phyloP scores from a whole-genome alignment of 2,113 vertebrate genomes.

The Daboia siamensis region DNA sequence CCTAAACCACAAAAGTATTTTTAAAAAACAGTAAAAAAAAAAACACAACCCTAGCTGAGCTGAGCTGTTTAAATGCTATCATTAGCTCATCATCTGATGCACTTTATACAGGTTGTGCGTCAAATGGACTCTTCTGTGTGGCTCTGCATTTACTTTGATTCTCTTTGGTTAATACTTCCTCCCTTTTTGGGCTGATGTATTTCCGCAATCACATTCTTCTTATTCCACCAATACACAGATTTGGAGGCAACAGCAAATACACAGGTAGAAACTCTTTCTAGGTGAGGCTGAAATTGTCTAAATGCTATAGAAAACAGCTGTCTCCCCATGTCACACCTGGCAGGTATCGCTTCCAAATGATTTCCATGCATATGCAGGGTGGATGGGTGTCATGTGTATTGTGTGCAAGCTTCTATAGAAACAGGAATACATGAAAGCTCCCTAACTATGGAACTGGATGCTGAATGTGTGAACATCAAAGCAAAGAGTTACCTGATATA shows the following conservation, averaged over 20 bases:
- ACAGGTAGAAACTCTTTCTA: neutral
- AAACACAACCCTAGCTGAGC: neutral
- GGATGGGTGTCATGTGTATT: neutral
- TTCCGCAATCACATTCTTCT: neutral
- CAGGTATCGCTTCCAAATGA: neutral
- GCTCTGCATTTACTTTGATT: neutral
- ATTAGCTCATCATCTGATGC: neutral
- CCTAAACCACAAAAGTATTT: neutral
- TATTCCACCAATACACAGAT: neutral
- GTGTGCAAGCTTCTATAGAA: neutral
- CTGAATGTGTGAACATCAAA: neutral
- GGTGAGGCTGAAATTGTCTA: neutral
- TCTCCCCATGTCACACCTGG: neutral
- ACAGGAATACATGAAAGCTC: neutral
- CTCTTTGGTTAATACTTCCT: neutral
- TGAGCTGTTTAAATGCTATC: neutral
- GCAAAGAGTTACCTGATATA: neutral
- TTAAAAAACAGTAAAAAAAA: neutral
- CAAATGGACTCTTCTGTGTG: neutral
- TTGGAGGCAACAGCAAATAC: neutral
- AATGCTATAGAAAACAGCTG: neutral
- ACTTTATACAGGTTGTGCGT: neutral
- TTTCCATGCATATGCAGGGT: neutral
- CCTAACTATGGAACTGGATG: neutral
- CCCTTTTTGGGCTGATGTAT: neutral